These are phyloP conservation scores for Empidonax alnorum DNA, from an alignment of 2,113 vertebrate species.

Conservation along the genomic window DNA sequence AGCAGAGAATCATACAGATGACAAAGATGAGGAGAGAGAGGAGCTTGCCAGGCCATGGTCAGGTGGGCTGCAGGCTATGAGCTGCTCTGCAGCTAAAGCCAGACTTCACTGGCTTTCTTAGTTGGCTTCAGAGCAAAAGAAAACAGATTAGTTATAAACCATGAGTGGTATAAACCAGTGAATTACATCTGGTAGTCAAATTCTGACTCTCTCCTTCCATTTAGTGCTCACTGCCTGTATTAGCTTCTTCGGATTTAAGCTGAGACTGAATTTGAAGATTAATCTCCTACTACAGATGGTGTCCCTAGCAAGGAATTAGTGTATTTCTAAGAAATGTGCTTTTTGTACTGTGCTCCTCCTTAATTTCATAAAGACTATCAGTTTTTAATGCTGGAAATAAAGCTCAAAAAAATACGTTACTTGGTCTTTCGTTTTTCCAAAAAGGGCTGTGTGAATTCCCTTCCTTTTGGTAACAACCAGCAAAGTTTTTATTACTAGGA, in stretches of 20 bases:
- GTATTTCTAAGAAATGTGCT: neutral
- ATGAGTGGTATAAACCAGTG: neutral
- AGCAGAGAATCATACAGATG: neutral
- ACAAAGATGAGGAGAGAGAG: neutral
- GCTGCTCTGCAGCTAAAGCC: neutral
- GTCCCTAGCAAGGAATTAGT: neutral
- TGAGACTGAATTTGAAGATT: neutral
- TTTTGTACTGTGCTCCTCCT: neutral
- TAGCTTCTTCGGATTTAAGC: neutral
- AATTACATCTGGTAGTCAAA: neutral
- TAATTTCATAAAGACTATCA: neutral
- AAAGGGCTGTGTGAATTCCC: neutral
- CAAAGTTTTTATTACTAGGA: conserved; percentile 55
- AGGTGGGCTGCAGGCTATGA: neutral
- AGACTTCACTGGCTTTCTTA: neutral
- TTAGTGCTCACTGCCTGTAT: neutral
- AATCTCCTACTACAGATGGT: neutral
- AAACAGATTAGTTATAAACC: neutral
- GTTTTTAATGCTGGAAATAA: neutral
- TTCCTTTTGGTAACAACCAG: conserved; percentile 42
- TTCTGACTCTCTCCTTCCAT: neutral
- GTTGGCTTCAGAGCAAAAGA: neutral
- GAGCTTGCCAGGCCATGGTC: neutral
- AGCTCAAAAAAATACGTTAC: neutral
- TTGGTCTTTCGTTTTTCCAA: neutral